Conservation (phyloP, 2,797 vertebrate species). For the Merluccius polli region DNA sequence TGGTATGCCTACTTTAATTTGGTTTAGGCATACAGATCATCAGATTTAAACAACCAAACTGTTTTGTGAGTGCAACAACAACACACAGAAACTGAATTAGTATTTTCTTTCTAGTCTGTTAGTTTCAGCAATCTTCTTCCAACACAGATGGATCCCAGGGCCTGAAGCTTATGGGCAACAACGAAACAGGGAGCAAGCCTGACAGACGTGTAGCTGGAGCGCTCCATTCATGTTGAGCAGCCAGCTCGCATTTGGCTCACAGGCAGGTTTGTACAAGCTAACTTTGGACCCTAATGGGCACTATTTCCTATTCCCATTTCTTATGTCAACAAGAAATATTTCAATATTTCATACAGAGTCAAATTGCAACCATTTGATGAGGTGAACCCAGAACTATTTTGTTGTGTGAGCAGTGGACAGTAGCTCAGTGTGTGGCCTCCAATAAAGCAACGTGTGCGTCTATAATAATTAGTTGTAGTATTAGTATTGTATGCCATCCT, state of each 20-base stretch:
- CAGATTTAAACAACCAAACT: not conserved
- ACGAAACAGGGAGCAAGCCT: not conserved
- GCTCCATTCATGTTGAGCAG: not conserved
- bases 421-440: too few species aligned
- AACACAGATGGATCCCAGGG: not conserved
- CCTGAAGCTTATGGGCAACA: not conserved
- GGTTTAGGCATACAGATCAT: not conserved
- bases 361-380: not conserved
- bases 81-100: constrained; percentile 8
- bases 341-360: not conserved
- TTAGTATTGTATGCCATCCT: too few species aligned
- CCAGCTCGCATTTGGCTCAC: not conserved
- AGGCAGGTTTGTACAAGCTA: not conserved
- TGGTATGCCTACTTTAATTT: not conserved
- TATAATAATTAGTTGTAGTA: too few species aligned
- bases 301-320: not conserved
- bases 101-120: too few species aligned
- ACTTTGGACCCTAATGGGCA: not conserved
- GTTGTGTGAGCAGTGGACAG: not conserved
- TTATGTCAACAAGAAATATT: not conserved
- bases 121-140: too few species aligned
- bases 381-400: not conserved
- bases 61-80: not conserved
- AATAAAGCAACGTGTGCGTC: too few species aligned
- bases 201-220: not conserved